Evolutionary conservation across 2,113 vertebrate species (phyloP).

Genomic region (Amphilophus citrinellus): DNA sequence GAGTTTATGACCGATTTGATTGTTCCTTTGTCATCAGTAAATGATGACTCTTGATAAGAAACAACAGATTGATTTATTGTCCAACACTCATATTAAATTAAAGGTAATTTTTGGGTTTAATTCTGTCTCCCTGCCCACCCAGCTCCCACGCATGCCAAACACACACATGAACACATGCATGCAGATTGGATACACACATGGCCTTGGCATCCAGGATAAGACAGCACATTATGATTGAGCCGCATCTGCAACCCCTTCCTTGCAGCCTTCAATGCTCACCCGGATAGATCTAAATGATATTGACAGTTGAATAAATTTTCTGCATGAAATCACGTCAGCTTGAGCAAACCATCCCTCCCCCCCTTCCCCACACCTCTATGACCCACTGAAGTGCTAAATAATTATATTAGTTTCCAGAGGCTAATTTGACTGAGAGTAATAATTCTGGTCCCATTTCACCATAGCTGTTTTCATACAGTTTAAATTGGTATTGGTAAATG

Average conservation of each 20-base stretch:
- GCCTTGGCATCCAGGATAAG: constrained; percentile 39
- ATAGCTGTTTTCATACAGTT: constrained; percentile 58
- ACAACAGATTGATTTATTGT: background rate
- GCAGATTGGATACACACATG: constrained; percentile 15
- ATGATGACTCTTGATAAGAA: background rate
- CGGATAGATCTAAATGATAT: constrained; percentile 80
- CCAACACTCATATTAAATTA: background rate
- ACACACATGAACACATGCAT: background rate
- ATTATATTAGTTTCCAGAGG: constrained; percentile 74
- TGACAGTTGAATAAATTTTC: constrained; percentile 81
- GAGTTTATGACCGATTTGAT: constrained; percentile 28
- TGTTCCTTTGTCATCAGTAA: constrained; percentile 1
- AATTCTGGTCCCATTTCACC: constrained; percentile 59
- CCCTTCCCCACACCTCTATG: constrained; percentile 23
- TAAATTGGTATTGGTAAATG: constrained; percentile 49
- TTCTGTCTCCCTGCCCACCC: background rate
- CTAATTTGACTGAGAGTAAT: constrained; percentile 75
- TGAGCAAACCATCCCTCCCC: constrained; percentile 34
- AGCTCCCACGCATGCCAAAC: background rate
- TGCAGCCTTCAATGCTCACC: constrained; percentile 58
- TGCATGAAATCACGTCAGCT: constrained; percentile 73
- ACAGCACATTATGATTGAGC: constrained; percentile 70
- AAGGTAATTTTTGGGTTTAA: background rate
- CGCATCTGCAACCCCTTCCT: constrained; percentile 51
- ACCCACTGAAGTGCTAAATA: constrained; percentile 77